phyloP scores from a whole-genome alignment of 2,888 invertebrate species.

The Prosapia bicincta region DNA sequence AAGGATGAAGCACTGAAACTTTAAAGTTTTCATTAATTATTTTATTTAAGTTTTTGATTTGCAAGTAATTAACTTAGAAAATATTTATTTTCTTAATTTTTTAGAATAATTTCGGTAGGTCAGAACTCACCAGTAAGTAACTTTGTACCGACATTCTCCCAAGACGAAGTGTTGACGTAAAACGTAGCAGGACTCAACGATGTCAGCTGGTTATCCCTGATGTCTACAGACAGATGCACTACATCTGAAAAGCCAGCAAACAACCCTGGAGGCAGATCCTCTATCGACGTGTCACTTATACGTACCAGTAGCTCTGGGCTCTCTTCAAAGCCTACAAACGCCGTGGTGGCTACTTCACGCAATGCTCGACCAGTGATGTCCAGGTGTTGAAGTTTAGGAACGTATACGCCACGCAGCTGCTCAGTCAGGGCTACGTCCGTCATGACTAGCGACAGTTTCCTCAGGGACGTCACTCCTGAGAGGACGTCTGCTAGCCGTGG shows the following conservation, averaged over 20 bases:
- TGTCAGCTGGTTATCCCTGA: constrained; percentile 75
- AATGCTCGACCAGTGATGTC: constrained; percentile 76
- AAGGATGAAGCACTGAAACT: no score
- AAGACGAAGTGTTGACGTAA: constrained; percentile 80
- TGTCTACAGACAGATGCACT: constrained; percentile 76
- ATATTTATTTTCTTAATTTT: no score
- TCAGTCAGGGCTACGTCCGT: constrained; percentile 19
- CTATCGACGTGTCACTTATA: constrained; percentile 73
- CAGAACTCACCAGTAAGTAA: constrained; percentile 74
- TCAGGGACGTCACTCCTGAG: constrained; percentile 9
- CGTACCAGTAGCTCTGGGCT: constrained; percentile 42
- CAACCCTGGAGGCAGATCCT: constrained; percentile 74
- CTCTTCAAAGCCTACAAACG: constrained; percentile 69
- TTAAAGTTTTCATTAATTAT: no score
- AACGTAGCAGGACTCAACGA: constrained; percentile 79
- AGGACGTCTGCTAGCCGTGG: constrained; percentile 48
- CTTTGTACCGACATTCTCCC: constrained; percentile 87
- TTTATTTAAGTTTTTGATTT: no score
- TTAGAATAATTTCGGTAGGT: no score
- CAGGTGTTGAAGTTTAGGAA: constrained; percentile 62
- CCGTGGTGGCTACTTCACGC: constrained; percentile 69
- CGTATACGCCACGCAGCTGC: constrained; percentile 13
- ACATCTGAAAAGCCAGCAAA: constrained; percentile 70
- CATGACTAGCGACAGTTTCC: constrained; percentile 43
- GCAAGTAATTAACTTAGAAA: no score